Percentiles rank a stretch among this genome's conserved stretches.
Evolutionary conservation across 2,797 vertebrate species (phyloP).

Genomic region (Clarias platycephalus): DNA sequence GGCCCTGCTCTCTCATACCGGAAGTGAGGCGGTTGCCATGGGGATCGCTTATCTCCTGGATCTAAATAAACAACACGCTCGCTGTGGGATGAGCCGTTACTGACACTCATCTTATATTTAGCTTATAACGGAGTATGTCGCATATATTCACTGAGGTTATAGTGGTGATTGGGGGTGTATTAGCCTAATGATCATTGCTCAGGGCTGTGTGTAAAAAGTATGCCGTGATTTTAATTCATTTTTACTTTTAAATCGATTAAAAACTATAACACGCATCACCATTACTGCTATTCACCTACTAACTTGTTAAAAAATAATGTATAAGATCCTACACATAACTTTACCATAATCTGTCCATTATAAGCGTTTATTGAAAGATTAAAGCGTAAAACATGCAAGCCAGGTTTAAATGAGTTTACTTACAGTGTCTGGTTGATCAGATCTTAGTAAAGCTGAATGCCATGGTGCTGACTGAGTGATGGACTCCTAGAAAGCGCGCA

Average conservation of each 20-base stretch:
- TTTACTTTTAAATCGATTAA: neutral
- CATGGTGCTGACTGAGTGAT: constrained; percentile 62
- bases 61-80: constrained; percentile 28
- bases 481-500: constrained; percentile 39
- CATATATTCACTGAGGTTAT: neutral
- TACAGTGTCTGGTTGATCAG: constrained; percentile 58
- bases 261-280: neutral
- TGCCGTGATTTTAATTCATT: neutral
- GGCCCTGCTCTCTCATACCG: constrained; percentile 51
- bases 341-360: neutral
- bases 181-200: too few relatives aligned
- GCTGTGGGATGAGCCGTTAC: neutral
- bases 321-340: neutral
- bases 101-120: neutral
- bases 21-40: constrained; percentile 41
- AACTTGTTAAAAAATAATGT: neutral
- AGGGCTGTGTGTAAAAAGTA: neutral
- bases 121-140: neutral
- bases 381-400: neutral
- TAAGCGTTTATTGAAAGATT: neutral
- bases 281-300: neutral
- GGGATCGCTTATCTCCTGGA: constrained; percentile 1
- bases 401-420: constrained; percentile 29
- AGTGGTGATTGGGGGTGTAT: neutral
- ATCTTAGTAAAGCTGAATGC: constrained; percentile 59